Conservation (phyloP, 2,113 vertebrate genomes). For the Crotalus viridis region DNA sequence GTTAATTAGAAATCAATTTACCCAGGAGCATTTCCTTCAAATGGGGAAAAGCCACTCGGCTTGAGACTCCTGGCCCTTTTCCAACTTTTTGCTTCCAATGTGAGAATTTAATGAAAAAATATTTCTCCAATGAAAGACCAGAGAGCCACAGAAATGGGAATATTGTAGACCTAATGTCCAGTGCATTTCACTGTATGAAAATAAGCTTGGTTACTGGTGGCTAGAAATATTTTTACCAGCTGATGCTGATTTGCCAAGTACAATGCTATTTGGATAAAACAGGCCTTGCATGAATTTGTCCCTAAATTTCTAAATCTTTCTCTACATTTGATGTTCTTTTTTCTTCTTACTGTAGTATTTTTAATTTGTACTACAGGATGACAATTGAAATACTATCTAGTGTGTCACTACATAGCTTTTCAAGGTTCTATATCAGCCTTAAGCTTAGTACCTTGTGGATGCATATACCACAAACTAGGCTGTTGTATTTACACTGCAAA, state of each 20-base stretch:
- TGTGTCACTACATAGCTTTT: background rate
- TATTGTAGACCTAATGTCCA: background rate
- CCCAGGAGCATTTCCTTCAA: background rate
- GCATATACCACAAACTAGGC: background rate
- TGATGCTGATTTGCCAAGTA: background rate
- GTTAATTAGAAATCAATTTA: background rate
- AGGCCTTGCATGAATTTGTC: background rate
- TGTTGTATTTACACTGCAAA: background rate
- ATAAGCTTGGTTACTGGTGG: background rate
- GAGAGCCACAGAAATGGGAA: background rate
- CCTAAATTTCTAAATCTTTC: background rate
- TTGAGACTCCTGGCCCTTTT: background rate
- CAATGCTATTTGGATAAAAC: background rate
- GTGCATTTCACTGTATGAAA: background rate
- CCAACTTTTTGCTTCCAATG: background rate
- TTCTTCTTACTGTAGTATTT: background rate
- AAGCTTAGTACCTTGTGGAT: background rate
- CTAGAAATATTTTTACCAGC: background rate
- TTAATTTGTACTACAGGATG: background rate
- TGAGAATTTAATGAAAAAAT: background rate
- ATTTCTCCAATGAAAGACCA: background rate
- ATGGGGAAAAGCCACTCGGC: background rate
- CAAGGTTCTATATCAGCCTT: background rate
- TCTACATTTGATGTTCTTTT: background rate
- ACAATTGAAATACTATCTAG: background rate